A percentile compares a stretch with the other conserved stretches of the same genome.
These are phyloP conservation scores for Aegithalos caudatus DNA, from an alignment of 2,113 vertebrate genomes.

Conservation along the genomic window DNA sequence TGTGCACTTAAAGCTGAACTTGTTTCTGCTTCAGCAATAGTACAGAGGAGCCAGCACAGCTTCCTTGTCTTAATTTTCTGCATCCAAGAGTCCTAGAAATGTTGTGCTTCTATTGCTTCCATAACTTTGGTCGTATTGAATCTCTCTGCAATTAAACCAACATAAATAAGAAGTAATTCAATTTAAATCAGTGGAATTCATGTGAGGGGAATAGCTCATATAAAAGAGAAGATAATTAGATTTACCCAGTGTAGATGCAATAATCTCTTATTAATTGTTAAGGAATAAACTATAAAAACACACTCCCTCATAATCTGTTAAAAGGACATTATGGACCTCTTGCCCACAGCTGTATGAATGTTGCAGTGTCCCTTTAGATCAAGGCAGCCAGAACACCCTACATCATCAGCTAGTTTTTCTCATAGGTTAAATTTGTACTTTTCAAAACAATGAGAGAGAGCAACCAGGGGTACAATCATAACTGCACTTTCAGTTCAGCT, in stretches of 20 bases:
- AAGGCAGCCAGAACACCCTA: background rate
- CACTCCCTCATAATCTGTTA: background rate
- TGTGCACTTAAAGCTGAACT: background rate
- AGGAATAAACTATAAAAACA: background rate
- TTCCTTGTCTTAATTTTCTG: background rate
- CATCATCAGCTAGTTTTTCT: background rate
- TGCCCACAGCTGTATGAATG: rapidly evolving
- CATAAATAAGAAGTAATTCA: conserved; percentile 15
- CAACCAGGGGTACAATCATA: background rate
- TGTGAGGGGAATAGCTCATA: background rate
- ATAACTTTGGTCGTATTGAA: background rate
- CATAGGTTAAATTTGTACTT: background rate
- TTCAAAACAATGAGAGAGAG: background rate
- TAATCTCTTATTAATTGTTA: background rate
- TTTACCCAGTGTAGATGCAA: background rate
- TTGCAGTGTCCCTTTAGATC: background rate
- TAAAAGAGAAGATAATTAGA: background rate
- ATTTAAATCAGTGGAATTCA: background rate
- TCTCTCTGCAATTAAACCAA: background rate
- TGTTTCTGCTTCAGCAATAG: background rate
- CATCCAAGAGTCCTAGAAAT: background rate
- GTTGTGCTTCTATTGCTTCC: background rate
- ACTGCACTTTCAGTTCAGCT: background rate
- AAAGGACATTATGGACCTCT: background rate
- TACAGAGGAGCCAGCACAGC: background rate